Conservation (phyloP, 2,888 invertebrate species). For the Pasiphila rectangulata region DNA sequence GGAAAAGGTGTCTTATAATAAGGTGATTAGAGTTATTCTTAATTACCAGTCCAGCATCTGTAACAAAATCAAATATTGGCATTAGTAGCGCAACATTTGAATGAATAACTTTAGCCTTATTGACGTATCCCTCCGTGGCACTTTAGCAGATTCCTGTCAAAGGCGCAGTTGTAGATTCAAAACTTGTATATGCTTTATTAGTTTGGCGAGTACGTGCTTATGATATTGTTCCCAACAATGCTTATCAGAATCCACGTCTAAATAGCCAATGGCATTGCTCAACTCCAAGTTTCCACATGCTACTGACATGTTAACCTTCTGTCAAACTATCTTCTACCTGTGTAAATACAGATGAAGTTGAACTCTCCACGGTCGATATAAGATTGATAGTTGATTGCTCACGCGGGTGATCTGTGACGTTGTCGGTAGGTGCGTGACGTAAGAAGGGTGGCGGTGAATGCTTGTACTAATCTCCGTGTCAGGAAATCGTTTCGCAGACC, state of each 20-base stretch:
- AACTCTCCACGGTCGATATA: slow-evolving; percentile 49
- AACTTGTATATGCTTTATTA: too few relatives aligned
- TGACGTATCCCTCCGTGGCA: too few relatives aligned
- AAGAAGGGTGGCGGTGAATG: slow-evolving; percentile 79
- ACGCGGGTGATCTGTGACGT: slow-evolving; percentile 56
- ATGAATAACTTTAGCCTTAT: too few relatives aligned
- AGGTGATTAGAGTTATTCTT: too few relatives aligned
- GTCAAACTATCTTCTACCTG: slow-evolving; percentile 47
- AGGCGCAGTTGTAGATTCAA: too few relatives aligned
- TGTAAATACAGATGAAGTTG: slow-evolving; percentile 41
- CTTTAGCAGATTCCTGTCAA: too few relatives aligned
- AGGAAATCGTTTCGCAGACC: slow-evolving; percentile 81
- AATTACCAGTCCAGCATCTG: too few relatives aligned
- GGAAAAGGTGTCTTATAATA: neutral
- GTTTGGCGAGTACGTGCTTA: neutral
- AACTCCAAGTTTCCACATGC: slow-evolving; percentile 63
- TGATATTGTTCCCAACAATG: neutral
- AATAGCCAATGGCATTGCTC: slow-evolving; percentile 62
- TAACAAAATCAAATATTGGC: too few relatives aligned
- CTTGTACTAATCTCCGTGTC: slow-evolving; percentile 81
- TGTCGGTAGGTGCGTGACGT: slow-evolving; percentile 73
- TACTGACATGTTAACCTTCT: slow-evolving; percentile 78
- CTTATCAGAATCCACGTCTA: slow-evolving; percentile 17
- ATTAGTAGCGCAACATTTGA: too few relatives aligned
- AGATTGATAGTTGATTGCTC: slow-evolving; percentile 50